Evolutionary conservation across 2,113 vertebrate genomes (phyloP), one percentile per base, ranked within the genome.

Genomic region (Myotis lucifugus): DNA sequence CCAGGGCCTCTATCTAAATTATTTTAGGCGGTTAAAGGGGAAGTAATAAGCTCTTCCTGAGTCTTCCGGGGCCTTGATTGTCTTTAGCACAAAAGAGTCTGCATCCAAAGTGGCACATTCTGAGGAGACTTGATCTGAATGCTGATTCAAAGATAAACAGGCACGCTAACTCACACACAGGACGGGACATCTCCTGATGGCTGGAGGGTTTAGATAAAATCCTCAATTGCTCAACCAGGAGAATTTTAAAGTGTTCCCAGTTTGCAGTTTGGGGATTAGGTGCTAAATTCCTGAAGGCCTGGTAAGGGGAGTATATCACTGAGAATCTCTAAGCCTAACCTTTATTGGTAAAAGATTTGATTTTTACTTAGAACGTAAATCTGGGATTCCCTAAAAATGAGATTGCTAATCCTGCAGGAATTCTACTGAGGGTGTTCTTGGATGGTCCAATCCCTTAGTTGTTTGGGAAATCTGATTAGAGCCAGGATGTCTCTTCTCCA

Each of bases 321-420:
- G 78, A 88, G 37, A 56, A 8, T 72, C 37, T 91, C 48, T 69
- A 74, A 79, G 19, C 42, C 61, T 89, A 85, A 86, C 50, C 1
- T 27, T 54, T 85, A 56, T 48, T 50, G 34, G 73, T 90, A 92
- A 85, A 1, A 2, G 37, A 85, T 56, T 90, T 78, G 73, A 77
- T 64, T 82, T 94, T 76, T 48, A 84, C 19, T 52, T 87, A 17
- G 0, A 66, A 3, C 14, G 27, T 29, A 95, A 95, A 85, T 9
- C 27, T 59, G 85, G 83, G 83, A 69, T 88, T 83, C 59, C 69
- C 82, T 88, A 67, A 85, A 85, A 95, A 92, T 85, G 88, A 96
- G 48, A 40, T 88, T 10, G 37, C 73, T 73, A 66, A 82, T 72
- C 74, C 67, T 46, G 1, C 78, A 59, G 48, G 40, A 93, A 67